These are phyloP conservation scores for Pyrgus malvae DNA, from an alignment of 2,888 invertebrate genomes.

Conservation along the genomic window DNA sequence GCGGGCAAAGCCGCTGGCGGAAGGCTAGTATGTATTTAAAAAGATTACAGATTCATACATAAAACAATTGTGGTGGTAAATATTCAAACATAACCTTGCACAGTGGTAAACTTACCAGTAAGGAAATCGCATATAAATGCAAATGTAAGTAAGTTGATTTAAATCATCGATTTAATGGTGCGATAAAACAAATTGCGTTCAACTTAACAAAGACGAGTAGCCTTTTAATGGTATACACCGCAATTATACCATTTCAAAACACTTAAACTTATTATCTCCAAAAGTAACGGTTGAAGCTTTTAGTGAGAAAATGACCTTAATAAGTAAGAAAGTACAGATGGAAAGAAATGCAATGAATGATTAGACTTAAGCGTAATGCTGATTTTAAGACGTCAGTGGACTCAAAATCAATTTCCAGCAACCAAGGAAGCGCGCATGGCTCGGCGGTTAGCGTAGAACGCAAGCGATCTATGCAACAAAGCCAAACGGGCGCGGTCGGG, in stretches of 20 bases:
- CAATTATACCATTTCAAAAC: slow-evolving; percentile 14
- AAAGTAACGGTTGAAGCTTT: slow-evolving; percentile 19
- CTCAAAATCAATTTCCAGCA: too few species aligned
- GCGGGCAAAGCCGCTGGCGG: too few species aligned
- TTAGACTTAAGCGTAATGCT: not conserved
- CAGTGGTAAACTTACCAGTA: not conserved
- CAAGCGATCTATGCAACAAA: too few species aligned
- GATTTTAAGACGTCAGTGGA: too few species aligned
- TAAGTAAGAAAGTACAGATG: not conserved
- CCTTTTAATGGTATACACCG: not conserved
- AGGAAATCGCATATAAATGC: slow-evolving; percentile 18
- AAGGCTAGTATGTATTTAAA: too few species aligned
- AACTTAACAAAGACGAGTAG: not conserved
- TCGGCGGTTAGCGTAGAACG: too few species aligned
- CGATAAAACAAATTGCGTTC: slow-evolving; percentile 1
- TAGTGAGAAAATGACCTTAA: slow-evolving; percentile 1
- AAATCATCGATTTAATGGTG: not conserved
- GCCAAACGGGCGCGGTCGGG: too few species aligned
- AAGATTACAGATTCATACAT: not conserved
- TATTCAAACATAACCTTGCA: not conserved
- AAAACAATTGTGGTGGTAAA: not conserved
- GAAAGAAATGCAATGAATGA: not conserved
- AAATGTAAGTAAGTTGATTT: slow-evolving; percentile 2
- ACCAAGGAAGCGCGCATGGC: too few species aligned
- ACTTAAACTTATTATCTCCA: slow-evolving; percentile 5